Evolutionary conservation across 2,888 invertebrate species (phyloP).

Genomic region (Andricus curvator): DNA sequence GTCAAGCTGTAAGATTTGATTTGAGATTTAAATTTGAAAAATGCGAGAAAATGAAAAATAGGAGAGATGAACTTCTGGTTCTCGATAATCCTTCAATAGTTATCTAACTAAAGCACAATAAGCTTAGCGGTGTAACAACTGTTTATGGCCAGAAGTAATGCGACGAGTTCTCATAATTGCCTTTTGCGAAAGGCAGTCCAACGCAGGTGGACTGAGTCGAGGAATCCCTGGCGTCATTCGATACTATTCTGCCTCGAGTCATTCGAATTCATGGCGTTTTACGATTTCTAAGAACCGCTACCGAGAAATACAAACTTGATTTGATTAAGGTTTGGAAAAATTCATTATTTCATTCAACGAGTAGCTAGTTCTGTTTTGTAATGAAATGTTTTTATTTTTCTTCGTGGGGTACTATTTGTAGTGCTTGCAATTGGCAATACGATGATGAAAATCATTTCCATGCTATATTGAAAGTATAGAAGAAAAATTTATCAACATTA

Average conservation of each 20-base stretch:
- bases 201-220: conserved; percentile 46
- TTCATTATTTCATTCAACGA: neutral
- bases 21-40: neutral
- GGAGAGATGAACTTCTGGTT: neutral
- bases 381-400: neutral
- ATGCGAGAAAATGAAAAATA: neutral
- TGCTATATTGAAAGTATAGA: too few species aligned
- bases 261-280: conserved; percentile 31
- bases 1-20: neutral
- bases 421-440: too few species aligned
- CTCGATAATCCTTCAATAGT: neutral
- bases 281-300: conserved; percentile 19
- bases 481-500: too few species aligned
- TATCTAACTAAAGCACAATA: conserved; percentile 43
- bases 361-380: neutral
- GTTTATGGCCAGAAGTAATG: conserved; percentile 61
- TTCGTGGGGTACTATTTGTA: too few species aligned
- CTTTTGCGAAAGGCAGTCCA: conserved; percentile 59
- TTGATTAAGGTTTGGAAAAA: conserved; percentile 8
- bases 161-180: conserved; percentile 62
- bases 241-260: conserved; percentile 14
- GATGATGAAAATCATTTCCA: too few species aligned
- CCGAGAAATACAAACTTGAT: neutral
- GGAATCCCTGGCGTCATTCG: conserved; percentile 27
- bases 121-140: conserved; percentile 46